phyloP scores from a whole-genome alignment of 2,797 vertebrate species.

The Gobio occitaniae region DNA sequence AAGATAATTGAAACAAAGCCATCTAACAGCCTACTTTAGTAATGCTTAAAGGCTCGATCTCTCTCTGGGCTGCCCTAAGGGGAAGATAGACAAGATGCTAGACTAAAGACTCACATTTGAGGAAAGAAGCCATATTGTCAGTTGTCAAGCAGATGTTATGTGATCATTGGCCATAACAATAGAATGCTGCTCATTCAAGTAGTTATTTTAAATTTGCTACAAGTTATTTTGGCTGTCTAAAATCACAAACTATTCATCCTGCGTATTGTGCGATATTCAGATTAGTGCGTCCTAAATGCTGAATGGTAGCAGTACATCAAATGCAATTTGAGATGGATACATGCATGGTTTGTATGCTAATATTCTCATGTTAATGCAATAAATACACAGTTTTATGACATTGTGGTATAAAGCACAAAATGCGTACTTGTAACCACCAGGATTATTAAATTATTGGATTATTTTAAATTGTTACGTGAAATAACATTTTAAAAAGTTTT shows the following conservation, averaged over 20 bases:
- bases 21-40: constrained; percentile 51
- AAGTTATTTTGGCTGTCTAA: not conserved
- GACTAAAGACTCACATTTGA: constrained; percentile 29
- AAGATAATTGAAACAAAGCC: constrained; percentile 62
- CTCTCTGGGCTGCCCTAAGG: constrained; percentile 34
- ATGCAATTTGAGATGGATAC: not conserved
- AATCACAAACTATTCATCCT: not conserved
- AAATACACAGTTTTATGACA: not conserved
- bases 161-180: constrained; percentile 17
- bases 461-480: too few relatives aligned
- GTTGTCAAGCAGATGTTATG: constrained; percentile 29
- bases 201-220: constrained; percentile 3
- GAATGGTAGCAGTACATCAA: not conserved
- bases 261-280: too few relatives aligned
- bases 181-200: not conserved
- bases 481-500: not conserved
- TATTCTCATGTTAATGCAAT: not conserved
- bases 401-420: not conserved
- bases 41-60: constrained; percentile 47
- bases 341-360: not conserved
- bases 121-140: constrained; percentile 11
- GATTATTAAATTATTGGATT: not conserved
- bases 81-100: constrained; percentile 41
- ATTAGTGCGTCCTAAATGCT: not conserved
- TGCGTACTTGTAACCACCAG: not conserved